Evolutionary conservation across 2,888 invertebrate species (phyloP).

Genomic region (Nezara viridula): DNA sequence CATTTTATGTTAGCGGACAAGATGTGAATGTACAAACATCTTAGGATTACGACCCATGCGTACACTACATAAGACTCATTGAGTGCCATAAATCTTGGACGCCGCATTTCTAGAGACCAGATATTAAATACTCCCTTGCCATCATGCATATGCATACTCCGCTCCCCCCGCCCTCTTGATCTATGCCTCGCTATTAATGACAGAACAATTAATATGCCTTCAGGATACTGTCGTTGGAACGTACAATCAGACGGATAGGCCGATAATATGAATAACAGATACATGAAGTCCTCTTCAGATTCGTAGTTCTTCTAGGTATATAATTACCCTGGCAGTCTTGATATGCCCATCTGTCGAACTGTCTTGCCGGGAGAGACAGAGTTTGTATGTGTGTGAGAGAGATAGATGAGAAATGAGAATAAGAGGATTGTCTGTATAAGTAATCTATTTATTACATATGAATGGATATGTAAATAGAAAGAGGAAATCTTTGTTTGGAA

Average conservation of each 20-base stretch:
- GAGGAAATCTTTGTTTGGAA: no score
- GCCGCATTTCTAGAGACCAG: constrained; percentile 6
- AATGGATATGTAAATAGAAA: no score
- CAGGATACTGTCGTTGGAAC: constrained; percentile 21
- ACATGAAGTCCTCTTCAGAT: constrained; percentile 2
- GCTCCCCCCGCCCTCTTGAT: not conserved
- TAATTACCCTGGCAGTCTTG: not conserved
- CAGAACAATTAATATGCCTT: constrained; percentile 8
- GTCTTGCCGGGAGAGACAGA: not conserved
- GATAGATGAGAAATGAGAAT: not conserved
- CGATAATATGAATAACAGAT: constrained; percentile 21
- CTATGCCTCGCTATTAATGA: constrained; percentile 11
- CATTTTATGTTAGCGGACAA: not conserved
- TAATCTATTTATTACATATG: no score
- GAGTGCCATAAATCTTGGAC: not conserved
- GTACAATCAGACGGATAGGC: constrained; percentile 19
- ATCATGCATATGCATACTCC: constrained; percentile 22
- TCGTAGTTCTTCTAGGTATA: not conserved
- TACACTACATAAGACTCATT: not conserved
- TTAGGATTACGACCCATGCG: not conserved
- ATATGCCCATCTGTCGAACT: not conserved
- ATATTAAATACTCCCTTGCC: constrained; percentile 8
- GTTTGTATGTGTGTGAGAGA: not conserved
- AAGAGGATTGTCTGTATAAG: not conserved
- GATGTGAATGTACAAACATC: not conserved